Conservation (phyloP, 2,113 vertebrate species). For the Anoura caudifer region DNA sequence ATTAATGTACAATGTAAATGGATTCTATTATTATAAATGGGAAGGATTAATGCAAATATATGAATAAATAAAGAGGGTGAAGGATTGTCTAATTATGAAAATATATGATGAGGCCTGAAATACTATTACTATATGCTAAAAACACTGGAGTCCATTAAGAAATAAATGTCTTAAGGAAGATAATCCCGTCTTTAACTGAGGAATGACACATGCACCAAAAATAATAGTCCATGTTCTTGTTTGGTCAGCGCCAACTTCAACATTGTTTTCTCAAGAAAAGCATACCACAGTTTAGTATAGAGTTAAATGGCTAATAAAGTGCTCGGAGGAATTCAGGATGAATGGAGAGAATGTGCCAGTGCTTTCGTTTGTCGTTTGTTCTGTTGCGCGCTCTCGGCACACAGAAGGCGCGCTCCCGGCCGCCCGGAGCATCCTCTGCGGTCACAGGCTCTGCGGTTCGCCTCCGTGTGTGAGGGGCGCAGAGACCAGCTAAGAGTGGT, state of each 20-base stretch:
- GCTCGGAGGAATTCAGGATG: background rate
- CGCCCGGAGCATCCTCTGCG: fast-evolving
- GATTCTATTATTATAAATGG: background rate
- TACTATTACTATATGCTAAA: background rate
- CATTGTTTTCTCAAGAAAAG: background rate
- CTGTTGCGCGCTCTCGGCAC: background rate
- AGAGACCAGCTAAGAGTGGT: background rate
- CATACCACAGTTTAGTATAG: background rate
- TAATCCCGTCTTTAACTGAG: background rate
- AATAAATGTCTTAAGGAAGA: background rate
- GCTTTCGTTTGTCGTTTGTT: background rate
- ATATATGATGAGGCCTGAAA: background rate
- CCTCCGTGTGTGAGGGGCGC: fast-evolving
- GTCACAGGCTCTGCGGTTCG: too few species aligned
- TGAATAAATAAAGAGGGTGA: background rate
- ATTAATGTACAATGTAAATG: background rate
- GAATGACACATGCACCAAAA: background rate
- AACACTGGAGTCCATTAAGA: background rate
- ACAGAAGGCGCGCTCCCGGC: background rate
- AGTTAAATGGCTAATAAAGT: background rate
- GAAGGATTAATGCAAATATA: background rate
- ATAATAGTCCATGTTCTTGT: background rate
- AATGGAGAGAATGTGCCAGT: background rate
- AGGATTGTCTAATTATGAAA: background rate
- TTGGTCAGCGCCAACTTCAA: background rate